Evolutionary conservation across 64 coral and sea anemone species (phyloP).

Genomic region (Orbicella faveolata): DNA sequence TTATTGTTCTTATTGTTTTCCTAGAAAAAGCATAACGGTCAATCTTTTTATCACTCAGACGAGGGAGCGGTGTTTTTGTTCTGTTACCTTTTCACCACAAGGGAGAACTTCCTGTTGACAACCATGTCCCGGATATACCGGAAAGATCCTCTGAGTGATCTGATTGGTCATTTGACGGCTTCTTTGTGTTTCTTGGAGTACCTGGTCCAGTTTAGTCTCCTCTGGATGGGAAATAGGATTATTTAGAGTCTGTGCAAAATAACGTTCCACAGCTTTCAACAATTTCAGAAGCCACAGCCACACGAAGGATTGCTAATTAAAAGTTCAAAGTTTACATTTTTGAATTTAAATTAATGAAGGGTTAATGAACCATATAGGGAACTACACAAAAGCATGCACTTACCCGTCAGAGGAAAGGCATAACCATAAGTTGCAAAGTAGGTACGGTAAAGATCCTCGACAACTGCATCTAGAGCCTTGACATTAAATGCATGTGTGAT

Average conservation of each 20-base stretch:
- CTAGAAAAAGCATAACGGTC: no score
- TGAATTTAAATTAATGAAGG: no score
- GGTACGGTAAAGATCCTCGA: not conserved
- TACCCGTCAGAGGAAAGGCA: conserved; percentile 8
- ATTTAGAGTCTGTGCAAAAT: no score
- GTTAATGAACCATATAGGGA: no score
- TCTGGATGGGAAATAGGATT: not conserved
- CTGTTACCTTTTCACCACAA: not conserved
- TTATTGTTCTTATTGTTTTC: no score
- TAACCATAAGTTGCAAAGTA: not conserved
- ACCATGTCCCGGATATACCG: not conserved
- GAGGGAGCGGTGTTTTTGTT: no score
- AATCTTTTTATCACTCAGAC: no score
- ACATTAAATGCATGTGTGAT: not conserved
- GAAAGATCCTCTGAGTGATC: not conserved
- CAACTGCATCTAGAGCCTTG: not conserved
- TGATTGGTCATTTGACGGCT: not conserved
- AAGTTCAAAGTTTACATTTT: no score
- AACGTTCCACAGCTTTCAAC: no score
- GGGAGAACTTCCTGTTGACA: not conserved
- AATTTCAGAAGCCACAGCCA: no score
- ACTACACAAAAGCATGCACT: no score
- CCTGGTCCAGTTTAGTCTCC: not conserved
- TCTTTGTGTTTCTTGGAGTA: not conserved
- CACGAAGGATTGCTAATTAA: no score